Evolutionary conservation across 2,888 invertebrate species (phyloP).

Genomic region (Tetrapedia diversipes): DNA sequence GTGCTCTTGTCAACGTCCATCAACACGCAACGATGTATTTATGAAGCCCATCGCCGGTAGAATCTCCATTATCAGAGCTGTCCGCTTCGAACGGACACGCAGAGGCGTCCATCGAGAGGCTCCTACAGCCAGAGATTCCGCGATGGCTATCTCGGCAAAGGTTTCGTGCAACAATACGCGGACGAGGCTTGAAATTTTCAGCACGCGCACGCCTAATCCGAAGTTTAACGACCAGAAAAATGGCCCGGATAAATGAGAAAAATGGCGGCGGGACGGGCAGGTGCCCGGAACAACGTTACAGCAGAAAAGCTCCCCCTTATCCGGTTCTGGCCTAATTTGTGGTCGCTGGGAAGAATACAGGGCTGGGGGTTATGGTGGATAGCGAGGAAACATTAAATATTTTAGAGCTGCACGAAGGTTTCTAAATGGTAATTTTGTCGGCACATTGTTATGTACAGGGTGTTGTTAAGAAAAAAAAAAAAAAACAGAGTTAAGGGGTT

Average conservation of each 20-base stretch:
- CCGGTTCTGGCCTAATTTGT: slow-evolving; percentile 71
- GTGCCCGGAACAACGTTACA: slow-evolving; percentile 55
- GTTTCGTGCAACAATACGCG: slow-evolving; percentile 24
- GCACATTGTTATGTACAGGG: too few species aligned
- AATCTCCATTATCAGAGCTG: slow-evolving; percentile 18
- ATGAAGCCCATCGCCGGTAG: neutral
- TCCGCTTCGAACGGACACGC: neutral
- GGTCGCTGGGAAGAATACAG: slow-evolving; percentile 55
- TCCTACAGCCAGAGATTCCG: neutral
- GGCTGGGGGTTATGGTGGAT: too few species aligned
- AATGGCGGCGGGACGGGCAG: slow-evolving; percentile 45
- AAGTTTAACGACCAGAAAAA: slow-evolving; percentile 53
- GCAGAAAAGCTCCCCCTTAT: slow-evolving; percentile 64
- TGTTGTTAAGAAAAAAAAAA: too few species aligned
- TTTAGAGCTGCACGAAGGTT: too few species aligned
- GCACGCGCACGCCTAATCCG: slow-evolving; percentile 15
- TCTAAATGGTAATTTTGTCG: too few species aligned
- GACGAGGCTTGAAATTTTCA: slow-evolving; percentile 28
- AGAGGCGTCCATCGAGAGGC: neutral
- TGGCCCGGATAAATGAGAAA: slow-evolving; percentile 43
- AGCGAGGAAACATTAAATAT: too few species aligned
- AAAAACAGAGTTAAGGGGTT: too few species aligned
- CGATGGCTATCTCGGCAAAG: neutral
- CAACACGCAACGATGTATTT: slow-evolving; percentile 15
- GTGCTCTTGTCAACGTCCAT: slow-evolving; percentile 8